Evolutionary conservation across 1,140 invertebrate species (phyloP).

Genomic region (Steinernema khuongi): DNA sequence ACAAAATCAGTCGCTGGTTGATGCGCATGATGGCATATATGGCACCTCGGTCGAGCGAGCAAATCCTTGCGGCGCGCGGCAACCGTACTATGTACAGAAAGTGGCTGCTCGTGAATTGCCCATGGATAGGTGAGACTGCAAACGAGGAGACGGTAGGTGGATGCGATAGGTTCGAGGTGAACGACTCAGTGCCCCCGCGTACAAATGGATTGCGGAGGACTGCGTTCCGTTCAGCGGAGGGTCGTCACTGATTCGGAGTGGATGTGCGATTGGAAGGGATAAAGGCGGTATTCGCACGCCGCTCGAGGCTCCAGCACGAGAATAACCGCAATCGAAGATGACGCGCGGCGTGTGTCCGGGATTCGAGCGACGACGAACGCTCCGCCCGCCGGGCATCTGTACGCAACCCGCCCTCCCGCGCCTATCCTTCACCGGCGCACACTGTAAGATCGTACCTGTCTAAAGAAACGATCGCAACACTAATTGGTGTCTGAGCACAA

Average conservation of each 20-base stretch:
- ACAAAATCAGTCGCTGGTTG: neutral
- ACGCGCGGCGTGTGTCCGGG: conserved; percentile 15
- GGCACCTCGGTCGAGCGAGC: conserved; percentile 14
- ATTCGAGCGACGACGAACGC: conserved; percentile 9
- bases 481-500: too few relatives aligned
- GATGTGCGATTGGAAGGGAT: neutral
- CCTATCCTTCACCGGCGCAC: conserved; percentile 1
- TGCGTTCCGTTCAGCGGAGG: neutral
- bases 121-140: neutral
- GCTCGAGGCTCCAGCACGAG: conserved; percentile 14
- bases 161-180: neutral
- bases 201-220: neutral
- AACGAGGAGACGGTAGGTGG: neutral
- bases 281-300: neutral
- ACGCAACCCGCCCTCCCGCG: neutral
- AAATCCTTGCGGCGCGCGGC: neutral
- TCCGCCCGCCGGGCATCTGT: conserved; percentile 3
- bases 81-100: too few relatives aligned
- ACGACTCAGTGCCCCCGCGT: neutral
- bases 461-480: neutral
- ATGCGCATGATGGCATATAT: conserved; percentile 12
- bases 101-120: too few relatives aligned
- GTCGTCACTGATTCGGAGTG: neutral
- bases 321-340: conserved; percentile 16
- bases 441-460: neutral